phyloP scores from a whole-genome alignment of 2,113 vertebrate genomes.

The Epinephelus lanceolatus region DNA sequence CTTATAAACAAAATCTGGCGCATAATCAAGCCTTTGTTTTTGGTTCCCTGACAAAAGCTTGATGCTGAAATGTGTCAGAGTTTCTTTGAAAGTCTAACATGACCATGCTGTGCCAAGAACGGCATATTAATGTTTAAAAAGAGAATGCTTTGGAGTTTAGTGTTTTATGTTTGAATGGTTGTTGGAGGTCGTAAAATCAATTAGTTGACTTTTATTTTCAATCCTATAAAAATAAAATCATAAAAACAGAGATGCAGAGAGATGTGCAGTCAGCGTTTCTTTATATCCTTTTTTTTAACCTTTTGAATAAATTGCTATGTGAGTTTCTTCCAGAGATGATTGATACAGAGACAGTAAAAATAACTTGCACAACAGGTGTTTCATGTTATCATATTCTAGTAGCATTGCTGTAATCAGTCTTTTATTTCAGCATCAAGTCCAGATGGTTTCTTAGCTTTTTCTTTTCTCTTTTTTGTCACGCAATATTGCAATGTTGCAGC shows the following conservation, averaged over 20 bases:
- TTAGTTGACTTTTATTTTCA: not conserved
- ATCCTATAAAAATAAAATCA: not conserved
- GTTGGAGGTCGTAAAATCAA: not conserved
- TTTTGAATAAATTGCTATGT: too few relatives aligned
- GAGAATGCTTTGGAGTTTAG: not conserved
- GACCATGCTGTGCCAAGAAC: too few relatives aligned
- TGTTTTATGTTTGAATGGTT: not conserved
- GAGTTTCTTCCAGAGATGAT: not conserved
- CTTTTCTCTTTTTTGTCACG: too few relatives aligned
- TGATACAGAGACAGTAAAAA: not conserved
- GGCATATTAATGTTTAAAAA: too few relatives aligned
- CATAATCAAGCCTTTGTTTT: too few relatives aligned
- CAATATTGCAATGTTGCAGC: not conserved
- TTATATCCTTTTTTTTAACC: too few relatives aligned
- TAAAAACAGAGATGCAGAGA: not conserved
- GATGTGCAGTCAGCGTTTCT: too few relatives aligned
- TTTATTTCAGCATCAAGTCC: not conserved
- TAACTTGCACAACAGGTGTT: too few relatives aligned
- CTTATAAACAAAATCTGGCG: too few relatives aligned
- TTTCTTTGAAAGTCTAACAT: too few relatives aligned
- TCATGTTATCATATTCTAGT: not conserved
- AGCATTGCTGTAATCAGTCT: not conserved
- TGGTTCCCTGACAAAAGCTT: too few relatives aligned
- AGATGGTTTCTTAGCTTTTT: not conserved
- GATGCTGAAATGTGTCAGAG: too few relatives aligned